Base-by-base conservation (phyloP, 2,888 invertebrate species). In the Vandiemenella viatica region DNA sequence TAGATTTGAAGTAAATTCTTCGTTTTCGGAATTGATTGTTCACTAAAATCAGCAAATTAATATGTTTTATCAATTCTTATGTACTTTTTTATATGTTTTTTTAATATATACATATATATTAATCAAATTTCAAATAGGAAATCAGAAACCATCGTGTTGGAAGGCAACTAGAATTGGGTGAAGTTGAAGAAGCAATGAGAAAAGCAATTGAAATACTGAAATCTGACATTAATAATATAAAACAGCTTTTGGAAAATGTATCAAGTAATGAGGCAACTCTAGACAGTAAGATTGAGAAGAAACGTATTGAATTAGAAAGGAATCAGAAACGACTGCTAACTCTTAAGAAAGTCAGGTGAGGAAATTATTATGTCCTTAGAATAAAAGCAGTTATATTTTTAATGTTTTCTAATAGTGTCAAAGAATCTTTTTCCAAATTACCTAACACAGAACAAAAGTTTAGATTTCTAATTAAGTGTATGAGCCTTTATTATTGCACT, bases 321-420 rank as follows among this genome's bases (percentile, higher is more conserved):
- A 91, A 91, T 55, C 88, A 90, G 65, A 96, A 96, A 66, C 73
- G 98, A 26, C 71, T 97, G 43, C 85, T 88, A 60, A 91, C 96
- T 0, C 72, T 98, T 57, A 89, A 92, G 67, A 93, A 90, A 75
- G 93, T 96, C 55, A 81, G 92, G 83, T 83, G 56, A 62, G 43
- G 37, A 19, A 48, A 13, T 44, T 49, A n/a, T n/a, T n/a, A n/a
- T n/a, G n/a, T n/a, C n/a, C n/a, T n/a, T n/a, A n/a, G n/a, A n/a
- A n/a, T n/a, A n/a, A n/a, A n/a, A n/a, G n/a, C n/a, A n/a, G n/a
- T n/a, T n/a, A n/a, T n/a, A n/a, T n/a, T n/a, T n/a, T n/a, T n/a
- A n/a, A n/a, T n/a, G n/a, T n/a, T n/a, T n/a, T n/a, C n/a, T n/a
- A n/a, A n/a, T n/a, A n/a, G n/a, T n/a, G n/a, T n/a, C 21, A 17